Evolutionary conservation across 2,797 vertebrate genomes (phyloP).

Genomic region (Coendou prehensilis): DNA sequence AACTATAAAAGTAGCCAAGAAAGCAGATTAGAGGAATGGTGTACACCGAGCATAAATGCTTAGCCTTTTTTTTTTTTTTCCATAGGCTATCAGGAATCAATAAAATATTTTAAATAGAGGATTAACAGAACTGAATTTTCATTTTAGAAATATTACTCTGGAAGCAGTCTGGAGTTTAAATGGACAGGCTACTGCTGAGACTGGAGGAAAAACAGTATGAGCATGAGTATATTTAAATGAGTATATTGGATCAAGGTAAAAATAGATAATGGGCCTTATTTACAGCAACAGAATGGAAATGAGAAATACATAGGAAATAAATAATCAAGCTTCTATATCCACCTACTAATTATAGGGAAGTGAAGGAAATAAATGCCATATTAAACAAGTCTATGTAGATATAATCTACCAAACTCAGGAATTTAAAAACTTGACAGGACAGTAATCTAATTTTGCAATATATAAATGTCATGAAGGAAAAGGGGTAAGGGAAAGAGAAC

Average conservation of each 20-base stretch:
- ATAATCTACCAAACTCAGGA: slow-evolving; percentile 22
- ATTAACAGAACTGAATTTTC: neutral
- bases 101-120: neutral
- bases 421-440: neutral
- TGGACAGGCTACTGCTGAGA: neutral
- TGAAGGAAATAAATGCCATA: neutral
- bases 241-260: neutral
- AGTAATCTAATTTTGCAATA: neutral
- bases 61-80: neutral
- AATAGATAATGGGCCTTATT: neutral
- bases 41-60: neutral
- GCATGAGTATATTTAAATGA: too few relatives aligned
- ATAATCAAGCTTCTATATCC: neutral
- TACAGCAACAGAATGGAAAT: neutral
- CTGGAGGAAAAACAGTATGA: neutral
- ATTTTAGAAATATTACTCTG: slow-evolving; percentile 38
- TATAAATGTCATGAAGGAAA: neutral
- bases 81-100: neutral
- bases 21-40: neutral
- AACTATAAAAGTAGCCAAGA: slow-evolving; percentile 2
- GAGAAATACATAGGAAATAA: neutral
- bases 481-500: neutral
- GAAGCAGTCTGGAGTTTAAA: neutral
- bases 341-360: neutral
- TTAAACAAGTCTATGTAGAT: neutral